A percentile compares a stretch with the other conserved stretches of the same genome.
Conservation (phyloP, 2,888 invertebrate genomes). For the Patella depressa region DNA sequence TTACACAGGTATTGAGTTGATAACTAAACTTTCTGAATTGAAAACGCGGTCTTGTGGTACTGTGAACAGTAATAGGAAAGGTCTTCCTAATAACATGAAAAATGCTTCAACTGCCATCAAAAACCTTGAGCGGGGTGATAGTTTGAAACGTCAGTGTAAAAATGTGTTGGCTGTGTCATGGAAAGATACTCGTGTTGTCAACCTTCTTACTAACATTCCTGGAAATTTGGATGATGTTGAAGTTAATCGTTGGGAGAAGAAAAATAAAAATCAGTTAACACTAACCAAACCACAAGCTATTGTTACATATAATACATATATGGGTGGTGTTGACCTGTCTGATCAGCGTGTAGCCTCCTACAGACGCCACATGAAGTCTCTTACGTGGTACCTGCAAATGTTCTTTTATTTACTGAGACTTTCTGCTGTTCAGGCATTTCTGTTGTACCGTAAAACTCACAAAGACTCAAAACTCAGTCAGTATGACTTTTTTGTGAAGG, state of each 20-base stretch:
- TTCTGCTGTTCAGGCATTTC: conserved; percentile 8
- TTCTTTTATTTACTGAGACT: conserved; percentile 7
- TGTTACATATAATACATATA: conserved; percentile 1
- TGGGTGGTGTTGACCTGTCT: conserved; percentile 1
- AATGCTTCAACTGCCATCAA: not conserved
- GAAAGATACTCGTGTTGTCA: not conserved
- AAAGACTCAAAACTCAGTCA: not conserved
- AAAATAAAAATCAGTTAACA: not conserved
- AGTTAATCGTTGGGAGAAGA: too few species aligned
- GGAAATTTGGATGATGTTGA: not conserved
- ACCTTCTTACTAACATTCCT: not conserved
- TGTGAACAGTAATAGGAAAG: not conserved
- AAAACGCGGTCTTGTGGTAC: not conserved
- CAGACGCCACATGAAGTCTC: not conserved
- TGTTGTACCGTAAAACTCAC: not conserved
- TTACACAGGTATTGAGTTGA: not conserved
- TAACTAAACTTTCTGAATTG: not conserved
- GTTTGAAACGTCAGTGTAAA: too few species aligned
- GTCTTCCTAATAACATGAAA: not conserved
- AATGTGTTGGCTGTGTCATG: not conserved
- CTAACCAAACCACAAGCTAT: not conserved
- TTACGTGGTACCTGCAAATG: not conserved
- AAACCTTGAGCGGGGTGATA: too few species aligned
- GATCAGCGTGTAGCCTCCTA: conserved; percentile 6
- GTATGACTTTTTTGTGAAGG: conserved; percentile 2